Base-by-base conservation (phyloP, 2,113 vertebrate genomes). In the Albula glossodonta region DNA sequence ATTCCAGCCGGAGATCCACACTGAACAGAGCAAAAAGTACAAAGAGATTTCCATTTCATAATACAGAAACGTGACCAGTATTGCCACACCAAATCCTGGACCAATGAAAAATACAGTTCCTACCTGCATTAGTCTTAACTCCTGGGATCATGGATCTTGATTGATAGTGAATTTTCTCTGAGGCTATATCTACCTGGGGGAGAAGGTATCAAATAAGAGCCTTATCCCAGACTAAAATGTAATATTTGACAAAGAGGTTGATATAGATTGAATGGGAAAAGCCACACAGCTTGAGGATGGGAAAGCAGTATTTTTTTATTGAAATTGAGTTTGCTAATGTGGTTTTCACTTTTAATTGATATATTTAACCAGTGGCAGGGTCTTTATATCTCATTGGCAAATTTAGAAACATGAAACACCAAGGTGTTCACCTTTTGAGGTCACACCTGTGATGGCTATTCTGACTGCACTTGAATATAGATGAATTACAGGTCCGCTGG, bases 141-240 rank as follows among this genome's bases (percentile, higher is more conserved):
- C 41, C 15, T 50, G 17, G 79, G 79, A 50, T 80, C 79, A 80
- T 10, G 15, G 79, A 31, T 78, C 41, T 41, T 78, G 77, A 89
- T 86, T 90, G 90, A 80, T 85, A 87, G 82, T 89, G 87, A 87
- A 90, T 90, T 91, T 86, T 87, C 84, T 74, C 85, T n/a, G 85
- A 90, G 90, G 85, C 88, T 86, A 86, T 82, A 57, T 81, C 88
- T 89, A 88, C 88, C 84, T 90, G 87, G 87, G 89, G 89, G 85
- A 90, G 7, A 77, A 88, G 84, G 80, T 84, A 89, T 91, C 86
- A 90, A 81, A 88, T 85, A 85, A 81, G 83, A n/a, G 31, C 82
- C 31, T 56, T 57, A 51, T 83, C 82, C 19, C 83, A 57, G 25
- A 82, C 13, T 57, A 63, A 25, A 50, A 74, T 49, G 10, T n/a